Conservation (phyloP, 2,797 vertebrate genomes). For the Fistularia tabacaria region DNA sequence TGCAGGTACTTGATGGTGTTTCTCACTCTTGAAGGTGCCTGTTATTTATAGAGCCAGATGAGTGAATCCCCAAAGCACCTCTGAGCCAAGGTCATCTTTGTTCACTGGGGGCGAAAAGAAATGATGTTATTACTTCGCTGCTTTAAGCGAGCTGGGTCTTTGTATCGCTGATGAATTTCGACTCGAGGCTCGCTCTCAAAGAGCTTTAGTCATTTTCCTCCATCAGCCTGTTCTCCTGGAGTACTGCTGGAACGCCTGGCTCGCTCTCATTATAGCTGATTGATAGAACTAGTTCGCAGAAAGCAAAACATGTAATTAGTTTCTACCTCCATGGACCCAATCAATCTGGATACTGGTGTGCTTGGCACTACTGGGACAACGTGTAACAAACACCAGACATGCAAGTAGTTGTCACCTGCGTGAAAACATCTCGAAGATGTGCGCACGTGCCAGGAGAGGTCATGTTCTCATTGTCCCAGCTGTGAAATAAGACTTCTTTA, state of each 20-base stretch:
- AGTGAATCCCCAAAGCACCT: constrained; percentile 35
- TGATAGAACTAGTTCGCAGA: constrained; percentile 57
- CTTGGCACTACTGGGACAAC: constrained; percentile 37
- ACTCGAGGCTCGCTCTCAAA: constrained; percentile 24
- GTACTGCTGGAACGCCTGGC: constrained; percentile 1
- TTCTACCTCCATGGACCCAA: constrained; percentile 51
- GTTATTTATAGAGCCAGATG: constrained; percentile 40
- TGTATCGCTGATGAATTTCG: constrained; percentile 30
- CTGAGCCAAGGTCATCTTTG: constrained; percentile 49
- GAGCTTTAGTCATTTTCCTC: constrained; percentile 25
- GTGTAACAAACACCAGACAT: constrained; percentile 25
- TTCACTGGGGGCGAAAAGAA: constrained; percentile 21
- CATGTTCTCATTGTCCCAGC: constrained; percentile 51
- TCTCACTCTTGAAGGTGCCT: constrained; percentile 32
- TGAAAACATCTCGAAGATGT: constrained; percentile 36
- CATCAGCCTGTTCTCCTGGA: constrained; percentile 17
- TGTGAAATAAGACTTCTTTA: constrained; percentile 55
- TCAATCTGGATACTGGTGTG: constrained; percentile 52
- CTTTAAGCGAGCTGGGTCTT: constrained; percentile 16
- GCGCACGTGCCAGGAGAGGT: constrained; percentile 30
- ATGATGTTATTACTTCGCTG: constrained; percentile 28
- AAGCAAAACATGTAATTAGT: constrained; percentile 65
- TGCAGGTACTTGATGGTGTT: constrained; percentile 21
- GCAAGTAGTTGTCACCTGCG: constrained; percentile 29
- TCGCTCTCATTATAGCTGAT: constrained; percentile 56